Base-by-base conservation (phyloP, 2,113 vertebrate species). In the Archocentrus centrarchus region DNA sequence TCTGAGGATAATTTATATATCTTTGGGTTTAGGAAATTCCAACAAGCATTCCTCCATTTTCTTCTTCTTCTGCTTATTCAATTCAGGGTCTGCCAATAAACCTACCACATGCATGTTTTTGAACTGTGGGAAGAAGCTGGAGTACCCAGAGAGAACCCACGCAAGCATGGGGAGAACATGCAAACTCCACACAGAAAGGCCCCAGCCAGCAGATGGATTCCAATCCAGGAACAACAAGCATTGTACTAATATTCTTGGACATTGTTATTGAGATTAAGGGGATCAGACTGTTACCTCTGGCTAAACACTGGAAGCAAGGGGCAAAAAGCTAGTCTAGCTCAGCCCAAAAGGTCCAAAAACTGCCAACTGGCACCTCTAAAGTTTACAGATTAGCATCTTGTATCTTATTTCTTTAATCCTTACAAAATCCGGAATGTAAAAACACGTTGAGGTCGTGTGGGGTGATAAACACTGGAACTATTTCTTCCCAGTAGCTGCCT, bases 351-450 rank as follows among this genome's bases (percentile, higher is more conserved):
- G 27, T 70, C 44, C 5, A 1, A 57, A 68, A 75, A 13, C 17
- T 53, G 8, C 55, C 7, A 50, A 10, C 14, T 61, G 11, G 41
- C 39, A 57, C 32, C 39, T 62, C 47, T 55, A 73, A 73, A 50
- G 32, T 18, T 73, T 11, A 35, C 47, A 73, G 68, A 73, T 73
- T 73, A 55, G 47, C 27, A 53, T 53, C 24, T 73, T 73, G 53
- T 73, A 70, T 70, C 64, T 70, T 10, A 50, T 70, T 70, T 70
- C 10, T 70, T 53, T 50, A 73, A 32, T 73, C 66, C 15, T 73
- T 55, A 32, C 11, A 73, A 53, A 53, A 73, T 18, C 47, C 6
- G 32, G 6, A 53, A 53, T n/a, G 18, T 32, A 73, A 55, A 53
- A 55, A 73, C 27, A 73, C 3, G 27, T 32, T 32, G 47, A 55